phyloP scores from a whole-genome alignment of 2,888 invertebrate genomes.

The Amblyjoppa proteus region DNA sequence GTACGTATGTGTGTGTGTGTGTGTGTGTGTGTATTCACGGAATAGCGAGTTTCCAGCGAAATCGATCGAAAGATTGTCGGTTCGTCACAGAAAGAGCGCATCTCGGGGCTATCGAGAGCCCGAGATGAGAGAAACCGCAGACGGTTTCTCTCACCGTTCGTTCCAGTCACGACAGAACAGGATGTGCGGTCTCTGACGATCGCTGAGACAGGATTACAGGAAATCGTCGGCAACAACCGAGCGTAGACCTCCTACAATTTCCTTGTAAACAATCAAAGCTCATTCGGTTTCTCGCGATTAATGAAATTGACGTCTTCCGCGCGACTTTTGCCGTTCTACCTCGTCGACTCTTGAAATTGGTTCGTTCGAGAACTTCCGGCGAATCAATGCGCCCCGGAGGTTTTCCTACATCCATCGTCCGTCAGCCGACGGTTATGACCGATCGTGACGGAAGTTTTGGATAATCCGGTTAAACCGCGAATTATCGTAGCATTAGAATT shows the following conservation, averaged over 20 bases:
- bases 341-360: neutral
- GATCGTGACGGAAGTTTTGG: neutral
- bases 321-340: conserved; percentile 1
- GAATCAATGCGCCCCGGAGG: neutral
- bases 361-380: conserved; percentile 12
- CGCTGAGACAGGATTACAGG: conserved; percentile 36
- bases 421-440: neutral
- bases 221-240: conserved; percentile 57
- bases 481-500: no score
- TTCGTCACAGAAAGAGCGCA: conserved; percentile 3
- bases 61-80: conserved; percentile 34
- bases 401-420: neutral
- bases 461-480: neutral
- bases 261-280: conserved; percentile 71
- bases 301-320: conserved; percentile 44
- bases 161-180: conserved; percentile 56
- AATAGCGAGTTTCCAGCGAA: conserved; percentile 47
- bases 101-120: conserved; percentile 7
- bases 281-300: conserved; percentile 64
- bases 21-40: neutral
- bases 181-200: conserved; percentile 63
- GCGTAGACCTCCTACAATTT: conserved; percentile 70
- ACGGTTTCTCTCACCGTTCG: conserved; percentile 45
- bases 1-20: neutral
- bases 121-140: neutral